Percentiles rank a stretch among this genome's conserved stretches.
phyloP scores from a whole-genome alignment of 2,888 invertebrate genomes.

The Euphydryas editha region DNA sequence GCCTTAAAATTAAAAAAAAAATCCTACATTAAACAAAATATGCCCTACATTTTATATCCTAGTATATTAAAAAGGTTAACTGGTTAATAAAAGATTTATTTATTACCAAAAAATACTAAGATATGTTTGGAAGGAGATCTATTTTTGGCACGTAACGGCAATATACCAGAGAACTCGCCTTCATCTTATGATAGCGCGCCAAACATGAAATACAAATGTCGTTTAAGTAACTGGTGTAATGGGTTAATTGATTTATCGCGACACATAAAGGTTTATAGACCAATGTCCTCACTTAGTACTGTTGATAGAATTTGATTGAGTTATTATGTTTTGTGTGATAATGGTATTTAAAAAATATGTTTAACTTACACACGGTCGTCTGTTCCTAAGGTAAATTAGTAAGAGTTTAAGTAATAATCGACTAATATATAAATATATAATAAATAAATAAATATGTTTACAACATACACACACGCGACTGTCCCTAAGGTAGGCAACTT shows the following conservation, averaged over 20 bases:
- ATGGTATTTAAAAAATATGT: no score
- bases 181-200: conserved; percentile 27
- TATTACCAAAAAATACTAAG: conserved; percentile 33
- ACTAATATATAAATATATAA: no score
- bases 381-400: no score
- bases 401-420: no score
- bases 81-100: conserved; percentile 30
- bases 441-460: no score
- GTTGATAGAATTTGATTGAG: background rate
- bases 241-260: conserved; percentile 24
- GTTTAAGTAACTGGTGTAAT: conserved; percentile 21
- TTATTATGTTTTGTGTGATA: no score
- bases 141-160: conserved; percentile 38
- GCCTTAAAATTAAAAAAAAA: background rate
- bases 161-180: conserved; percentile 17
- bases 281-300: conserved; percentile 1
- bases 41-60: conserved; percentile 13
- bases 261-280: conserved; percentile 4
- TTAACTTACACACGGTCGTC: no score
- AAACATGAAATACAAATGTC: conserved; percentile 29
- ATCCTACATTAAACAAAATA: background rate
- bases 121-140: conserved; percentile 33
- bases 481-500: no score
- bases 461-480: no score
- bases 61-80: conserved; percentile 35